A percentile compares a stretch with the other conserved stretches of the same genome.
phyloP scores from a whole-genome alignment of 1,140 invertebrate species.

The Euschistus heros region DNA sequence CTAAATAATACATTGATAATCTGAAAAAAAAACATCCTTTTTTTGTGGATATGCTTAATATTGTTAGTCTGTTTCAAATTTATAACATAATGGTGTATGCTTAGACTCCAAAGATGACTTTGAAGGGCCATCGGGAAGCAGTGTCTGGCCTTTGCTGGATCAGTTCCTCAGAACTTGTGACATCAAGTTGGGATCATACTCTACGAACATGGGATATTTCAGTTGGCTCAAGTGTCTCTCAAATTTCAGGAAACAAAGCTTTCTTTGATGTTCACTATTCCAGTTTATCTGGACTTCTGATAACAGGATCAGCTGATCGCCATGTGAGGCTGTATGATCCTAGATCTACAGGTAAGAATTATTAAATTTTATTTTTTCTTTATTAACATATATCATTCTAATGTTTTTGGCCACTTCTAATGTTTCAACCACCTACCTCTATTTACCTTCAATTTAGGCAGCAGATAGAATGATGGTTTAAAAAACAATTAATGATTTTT shows the following conservation, averaged over 20 bases:
- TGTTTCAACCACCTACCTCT: too few species aligned
- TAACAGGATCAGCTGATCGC: slow-evolving; percentile 82
- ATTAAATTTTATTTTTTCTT: neutral
- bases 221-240: slow-evolving; percentile 65
- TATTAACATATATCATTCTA: too few species aligned
- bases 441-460: too few species aligned
- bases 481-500: too few species aligned
- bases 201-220: slow-evolving; percentile 89
- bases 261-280: slow-evolving; percentile 84
- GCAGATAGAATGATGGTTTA: too few species aligned
- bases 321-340: slow-evolving; percentile 87
- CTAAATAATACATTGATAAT: too few species aligned
- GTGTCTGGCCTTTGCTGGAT: slow-evolving; percentile 78
- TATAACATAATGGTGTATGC: neutral
- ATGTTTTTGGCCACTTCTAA: too few species aligned
- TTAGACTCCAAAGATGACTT: slow-evolving; percentile 72
- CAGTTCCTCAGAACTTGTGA: slow-evolving; percentile 59
- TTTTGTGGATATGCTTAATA: too few species aligned
- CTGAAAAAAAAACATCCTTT: too few species aligned
- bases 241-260: slow-evolving; percentile 79
- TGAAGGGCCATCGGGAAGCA: slow-evolving; percentile 86
- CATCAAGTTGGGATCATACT: slow-evolving; percentile 92
- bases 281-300: slow-evolving; percentile 53
- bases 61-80: too few species aligned
- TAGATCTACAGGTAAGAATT: slow-evolving; percentile 58